Conservation (phyloP, 2,113 vertebrate genomes). For the Lepus americanus region DNA sequence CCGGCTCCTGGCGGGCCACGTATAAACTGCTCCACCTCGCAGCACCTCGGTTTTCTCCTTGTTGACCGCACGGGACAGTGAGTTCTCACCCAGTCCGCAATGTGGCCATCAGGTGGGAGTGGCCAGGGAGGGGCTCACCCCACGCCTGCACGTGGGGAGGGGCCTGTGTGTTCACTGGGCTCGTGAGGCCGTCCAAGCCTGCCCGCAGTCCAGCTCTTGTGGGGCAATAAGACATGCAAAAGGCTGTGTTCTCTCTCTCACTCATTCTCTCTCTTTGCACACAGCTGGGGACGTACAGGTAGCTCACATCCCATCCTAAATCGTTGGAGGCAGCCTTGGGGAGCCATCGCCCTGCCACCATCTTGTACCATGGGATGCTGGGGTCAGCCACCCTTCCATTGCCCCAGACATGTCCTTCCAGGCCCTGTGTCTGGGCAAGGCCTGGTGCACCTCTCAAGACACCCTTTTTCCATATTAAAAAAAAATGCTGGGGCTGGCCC, state of each 20-base stretch:
- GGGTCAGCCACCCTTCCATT: fast-evolving
- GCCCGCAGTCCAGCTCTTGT: neutral
- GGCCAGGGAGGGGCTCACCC: fast-evolving
- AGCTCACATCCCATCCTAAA: neutral
- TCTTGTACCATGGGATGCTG: neutral
- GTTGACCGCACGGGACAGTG: fast-evolving
- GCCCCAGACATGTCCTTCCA: fast-evolving
- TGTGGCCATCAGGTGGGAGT: neutral
- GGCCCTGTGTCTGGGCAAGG: neutral
- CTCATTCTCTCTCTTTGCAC: neutral
- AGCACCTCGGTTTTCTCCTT: neutral
- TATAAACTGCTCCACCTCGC: neutral
- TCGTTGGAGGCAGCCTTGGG: fast-evolving
- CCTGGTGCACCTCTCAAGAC: neutral
- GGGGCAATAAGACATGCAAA: neutral
- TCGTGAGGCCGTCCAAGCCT: no score
- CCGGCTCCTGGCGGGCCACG: neutral
- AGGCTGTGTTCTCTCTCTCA: fast-evolving
- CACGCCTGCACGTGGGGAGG: no score
- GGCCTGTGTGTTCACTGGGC: no score
- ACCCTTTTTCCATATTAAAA: neutral
- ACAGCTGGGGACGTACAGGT: neutral
- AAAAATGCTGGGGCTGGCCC: fast-evolving
- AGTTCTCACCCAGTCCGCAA: neutral
- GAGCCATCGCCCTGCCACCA: neutral